Evolutionary conservation across 2,888 invertebrate species (phyloP), one percentile per base, ranked within the genome.

Genomic region (Rhagonycha fulva): DNA sequence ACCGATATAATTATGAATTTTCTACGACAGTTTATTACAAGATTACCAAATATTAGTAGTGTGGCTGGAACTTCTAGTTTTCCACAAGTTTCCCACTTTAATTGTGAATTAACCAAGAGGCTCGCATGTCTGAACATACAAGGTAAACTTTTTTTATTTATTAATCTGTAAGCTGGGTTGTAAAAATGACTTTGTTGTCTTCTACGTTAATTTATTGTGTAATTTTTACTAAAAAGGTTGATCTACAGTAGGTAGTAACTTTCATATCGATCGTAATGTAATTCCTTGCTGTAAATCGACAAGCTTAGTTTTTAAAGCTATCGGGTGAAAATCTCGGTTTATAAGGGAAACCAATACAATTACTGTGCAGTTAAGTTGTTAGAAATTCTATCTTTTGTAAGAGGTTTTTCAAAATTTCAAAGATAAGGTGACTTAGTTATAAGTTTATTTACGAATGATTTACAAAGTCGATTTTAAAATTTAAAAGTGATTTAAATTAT

Each of bases 51-150:
- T 61, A 70, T 77, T 12, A 74, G 73, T 69, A 74, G 76, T 62
- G 28, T 73, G 32, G 26, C 79, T 14, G 62, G 24, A 75, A 72
- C 72, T 28, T 63, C 62, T 62, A 71, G 69, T 63, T 76, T n/a
- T 9, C 72, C 69, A 72, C 75, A 66, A 28, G 70, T 66, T 62
- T 71, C 80, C 23, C n/a, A 5, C 7, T 47, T 47, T 7, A 47
- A n/a, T 47, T 76, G 76, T 24, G 75, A 81, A 7, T 73, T 83
- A 47, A 81, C 78, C n/a, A 81, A 80, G 60, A 80, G 77, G 70
- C 77, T 83, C 23, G 76, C 81, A 28, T 80, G 76, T 69, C 68
- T 83, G 24, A 81, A 76, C 4, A 79, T 84, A 69, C 83, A 84
- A 82, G 84, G 84, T 83, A 75, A 74, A 32, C 30, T 61, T 14